Conservation (phyloP, 2,888 invertebrate species). For the Adelognathus sp. region DNA sequence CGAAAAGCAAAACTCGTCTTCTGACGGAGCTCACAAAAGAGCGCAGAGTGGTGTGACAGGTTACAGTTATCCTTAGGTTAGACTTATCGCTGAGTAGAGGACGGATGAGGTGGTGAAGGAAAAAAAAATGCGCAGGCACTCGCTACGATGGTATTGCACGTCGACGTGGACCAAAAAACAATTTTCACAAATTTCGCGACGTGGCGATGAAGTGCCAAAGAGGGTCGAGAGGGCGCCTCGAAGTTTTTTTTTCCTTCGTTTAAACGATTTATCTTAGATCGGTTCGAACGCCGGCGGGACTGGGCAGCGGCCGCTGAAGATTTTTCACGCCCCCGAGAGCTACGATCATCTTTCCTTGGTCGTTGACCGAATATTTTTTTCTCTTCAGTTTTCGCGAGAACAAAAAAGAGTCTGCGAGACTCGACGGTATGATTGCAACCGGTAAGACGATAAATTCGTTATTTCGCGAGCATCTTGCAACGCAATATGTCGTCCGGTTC, state of each 20-base stretch:
- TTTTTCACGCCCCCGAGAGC: background rate
- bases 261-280: slow-evolving; percentile 19
- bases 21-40: background rate
- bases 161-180: background rate
- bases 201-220: background rate
- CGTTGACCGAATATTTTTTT: background rate
- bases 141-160: slow-evolving; percentile 17
- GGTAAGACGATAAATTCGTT: slow-evolving; percentile 1
- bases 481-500: background rate
- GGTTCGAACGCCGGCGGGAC: slow-evolving; percentile 4
- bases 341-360: background rate
- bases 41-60: background rate
- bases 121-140: background rate
- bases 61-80: background rate
- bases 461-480: background rate
- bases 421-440: background rate
- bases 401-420: background rate
- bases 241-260: background rate
- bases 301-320: slow-evolving; percentile 1
- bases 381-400: background rate
- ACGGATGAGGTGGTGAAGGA: slow-evolving; percentile 22
- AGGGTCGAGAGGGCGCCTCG: background rate
- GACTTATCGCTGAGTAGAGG: slow-evolving; percentile 28
- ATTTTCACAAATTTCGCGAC: background rate
- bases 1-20: background rate